phyloP scores from a whole-genome alignment of 2,113 vertebrate species.

The Eudyptes chrysolophus region DNA sequence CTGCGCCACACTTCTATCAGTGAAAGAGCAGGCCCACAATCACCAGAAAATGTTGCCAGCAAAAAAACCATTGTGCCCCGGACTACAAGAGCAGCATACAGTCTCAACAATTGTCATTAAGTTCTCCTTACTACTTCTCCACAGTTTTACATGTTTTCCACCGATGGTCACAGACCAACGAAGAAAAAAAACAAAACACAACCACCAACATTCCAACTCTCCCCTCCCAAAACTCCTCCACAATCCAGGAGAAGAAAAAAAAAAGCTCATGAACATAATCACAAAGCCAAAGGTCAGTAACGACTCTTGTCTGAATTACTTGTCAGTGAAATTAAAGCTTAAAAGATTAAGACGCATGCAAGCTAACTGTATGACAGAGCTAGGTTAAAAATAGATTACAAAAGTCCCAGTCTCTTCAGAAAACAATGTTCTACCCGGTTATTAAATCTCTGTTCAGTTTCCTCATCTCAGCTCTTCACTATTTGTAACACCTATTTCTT shows the following conservation, averaged over 20 bases:
- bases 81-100: not conserved
- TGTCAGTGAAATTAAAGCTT: slow-evolving; percentile 71
- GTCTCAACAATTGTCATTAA: not conserved
- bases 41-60: not conserved
- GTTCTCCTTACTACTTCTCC: not conserved
- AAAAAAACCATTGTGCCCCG: not conserved
- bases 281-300: slow-evolving; percentile 28
- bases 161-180: not conserved
- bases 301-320: slow-evolving; percentile 38
- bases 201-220: not conserved
- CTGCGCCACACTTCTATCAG: not conserved
- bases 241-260: not conserved
- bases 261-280: not conserved
- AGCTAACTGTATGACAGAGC: not conserved
- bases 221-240: not conserved
- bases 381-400: slow-evolving; percentile 3
- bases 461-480: not conserved
- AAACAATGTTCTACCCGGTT: not conserved
- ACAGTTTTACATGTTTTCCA: not conserved
- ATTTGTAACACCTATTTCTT: not conserved
- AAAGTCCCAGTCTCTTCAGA: not conserved
- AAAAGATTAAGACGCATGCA: slow-evolving; percentile 72
- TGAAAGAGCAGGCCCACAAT: not conserved
- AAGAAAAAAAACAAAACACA: not conserved
- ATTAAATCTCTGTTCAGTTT: not conserved